Percentiles rank a stretch among this genome's conserved stretches.
Evolutionary conservation across 2,113 vertebrate species (phyloP).

Genomic region (Seriola dumerili): DNA sequence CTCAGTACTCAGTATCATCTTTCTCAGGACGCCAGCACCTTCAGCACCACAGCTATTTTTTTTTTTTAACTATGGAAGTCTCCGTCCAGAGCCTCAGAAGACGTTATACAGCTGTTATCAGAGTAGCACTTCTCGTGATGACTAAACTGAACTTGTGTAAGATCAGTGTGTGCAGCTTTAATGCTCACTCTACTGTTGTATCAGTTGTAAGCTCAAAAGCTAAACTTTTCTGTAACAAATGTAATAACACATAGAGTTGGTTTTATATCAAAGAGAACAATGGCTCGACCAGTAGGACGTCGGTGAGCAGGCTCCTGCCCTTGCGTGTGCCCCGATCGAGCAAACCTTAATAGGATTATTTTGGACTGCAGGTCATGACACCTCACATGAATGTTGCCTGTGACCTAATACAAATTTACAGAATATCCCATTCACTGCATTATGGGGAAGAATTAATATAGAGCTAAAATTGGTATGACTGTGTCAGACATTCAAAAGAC

Average conservation of each 20-base stretch:
- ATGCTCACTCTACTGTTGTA: neutral
- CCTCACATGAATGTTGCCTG: conserved; percentile 65
- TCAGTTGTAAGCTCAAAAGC: neutral
- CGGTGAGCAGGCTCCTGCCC: conserved; percentile 39
- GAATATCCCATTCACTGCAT: neutral
- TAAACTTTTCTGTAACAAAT: neutral
- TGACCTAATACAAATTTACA: conserved; percentile 49
- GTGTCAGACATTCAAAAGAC: neutral
- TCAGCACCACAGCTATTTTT: no score
- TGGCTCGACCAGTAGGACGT: conserved; percentile 16
- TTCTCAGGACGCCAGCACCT: neutral
- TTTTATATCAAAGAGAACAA: conserved; percentile 16
- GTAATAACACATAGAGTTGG: neutral
- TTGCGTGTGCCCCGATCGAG: conserved; percentile 62
- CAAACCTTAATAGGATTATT: conserved; percentile 79
- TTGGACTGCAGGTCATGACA: conserved; percentile 70
- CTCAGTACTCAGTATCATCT: neutral
- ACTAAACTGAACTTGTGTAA: neutral
- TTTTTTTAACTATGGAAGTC: neutral
- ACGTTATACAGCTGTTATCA: neutral
- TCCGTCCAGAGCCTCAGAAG: neutral
- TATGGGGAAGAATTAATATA: neutral
- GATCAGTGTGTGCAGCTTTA: neutral
- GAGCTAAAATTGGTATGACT: neutral
- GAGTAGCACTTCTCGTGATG: neutral